Base-by-base conservation (phyloP, 2,113 vertebrate genomes). In the Garra rufa region DNA sequence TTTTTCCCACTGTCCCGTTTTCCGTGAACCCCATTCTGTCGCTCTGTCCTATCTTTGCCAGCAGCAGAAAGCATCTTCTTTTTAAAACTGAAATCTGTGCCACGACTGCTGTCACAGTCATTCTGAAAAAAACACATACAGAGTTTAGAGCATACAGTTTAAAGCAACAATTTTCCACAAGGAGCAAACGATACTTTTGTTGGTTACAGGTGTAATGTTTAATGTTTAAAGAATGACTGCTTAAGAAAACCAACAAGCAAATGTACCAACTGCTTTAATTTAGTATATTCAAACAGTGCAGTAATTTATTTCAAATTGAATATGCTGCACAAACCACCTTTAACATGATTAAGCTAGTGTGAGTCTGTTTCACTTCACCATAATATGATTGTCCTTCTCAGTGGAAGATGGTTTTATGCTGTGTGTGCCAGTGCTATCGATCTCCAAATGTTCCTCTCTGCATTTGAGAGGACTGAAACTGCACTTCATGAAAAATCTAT, bases 1-100 rank as follows among this genome's bases (percentile, higher is more conserved):
- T 80, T 80, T 80, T 80, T 80, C 65, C 65, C 80, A 1, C 61
- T 34, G 50, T 88, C 84, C 59, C 48, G 76, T 57, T 84, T 88
- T n/a, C 71, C 74, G 14, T 84, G 81, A 48, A 88, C 41, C 1
- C 77, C 63, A 15, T 86, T 88, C 76, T 86, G 87, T 59, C 83
- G 74, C 9, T 88, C 87, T 3, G 81, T 76, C 46, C 61, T 41
- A 59, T 88, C 87, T 81, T 79, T 85, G 43, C 82, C 87, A 6
- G 81, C 48, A 4, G 84, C 48, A 34, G 81, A 88, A 75, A 88
- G 85, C 6, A 86, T 86, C 71, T 88, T 88, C 71, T 76, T 84
- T 19, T 30, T 74, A n/a, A 65, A 41, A 24, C 76, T 48, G 63
- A 79, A 57, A 38, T 77, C 87, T 9, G 70, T 14, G 24, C 77